Percentiles rank a stretch among this genome's conserved stretches.
phyloP scores from a whole-genome alignment of 2,888 invertebrate genomes.

The Choristoneura rosaceana region DNA sequence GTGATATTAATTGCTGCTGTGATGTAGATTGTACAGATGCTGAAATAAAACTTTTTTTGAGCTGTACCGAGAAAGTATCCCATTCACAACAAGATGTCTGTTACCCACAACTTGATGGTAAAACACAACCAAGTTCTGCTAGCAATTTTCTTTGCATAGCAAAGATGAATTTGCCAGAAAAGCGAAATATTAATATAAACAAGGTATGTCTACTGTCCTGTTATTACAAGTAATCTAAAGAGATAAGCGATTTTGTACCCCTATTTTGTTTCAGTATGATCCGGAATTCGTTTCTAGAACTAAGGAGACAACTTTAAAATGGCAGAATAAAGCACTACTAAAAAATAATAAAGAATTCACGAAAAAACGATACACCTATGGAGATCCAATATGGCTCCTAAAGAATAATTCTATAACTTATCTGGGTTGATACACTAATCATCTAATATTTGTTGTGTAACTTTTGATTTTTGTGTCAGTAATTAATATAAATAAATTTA shows the following conservation, averaged over 20 bases:
- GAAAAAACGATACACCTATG: slow-evolving; percentile 59
- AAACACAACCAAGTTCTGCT: slow-evolving; percentile 47
- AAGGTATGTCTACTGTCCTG: slow-evolving; percentile 53
- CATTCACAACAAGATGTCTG: slow-evolving; percentile 53
- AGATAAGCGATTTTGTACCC: too few species aligned
- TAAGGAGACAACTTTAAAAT: slow-evolving; percentile 52
- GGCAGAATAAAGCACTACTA: slow-evolving; percentile 54
- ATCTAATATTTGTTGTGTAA: too few species aligned
- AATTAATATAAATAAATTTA: slow-evolving; percentile 15
- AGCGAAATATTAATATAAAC: slow-evolving; percentile 52
- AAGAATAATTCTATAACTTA: slow-evolving; percentile 64
- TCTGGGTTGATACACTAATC: slow-evolving; percentile 58
- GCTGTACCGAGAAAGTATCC: slow-evolving; percentile 75
- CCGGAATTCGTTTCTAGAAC: slow-evolving; percentile 45
- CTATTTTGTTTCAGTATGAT: slow-evolving; percentile 54
- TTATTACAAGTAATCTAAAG: neutral
- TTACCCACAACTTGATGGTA: slow-evolving; percentile 48
- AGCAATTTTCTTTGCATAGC: slow-evolving; percentile 71
- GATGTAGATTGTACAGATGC: slow-evolving; percentile 89
- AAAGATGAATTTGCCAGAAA: slow-evolving; percentile 72
- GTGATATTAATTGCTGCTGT: slow-evolving; percentile 95
- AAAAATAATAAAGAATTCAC: slow-evolving; percentile 52
- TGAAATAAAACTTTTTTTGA: slow-evolving; percentile 86
- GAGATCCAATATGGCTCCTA: slow-evolving; percentile 69
- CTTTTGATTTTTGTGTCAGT: too few species aligned